phyloP scores from a whole-genome alignment of 2,797 vertebrate genomes.

The Hydrophis major region DNA sequence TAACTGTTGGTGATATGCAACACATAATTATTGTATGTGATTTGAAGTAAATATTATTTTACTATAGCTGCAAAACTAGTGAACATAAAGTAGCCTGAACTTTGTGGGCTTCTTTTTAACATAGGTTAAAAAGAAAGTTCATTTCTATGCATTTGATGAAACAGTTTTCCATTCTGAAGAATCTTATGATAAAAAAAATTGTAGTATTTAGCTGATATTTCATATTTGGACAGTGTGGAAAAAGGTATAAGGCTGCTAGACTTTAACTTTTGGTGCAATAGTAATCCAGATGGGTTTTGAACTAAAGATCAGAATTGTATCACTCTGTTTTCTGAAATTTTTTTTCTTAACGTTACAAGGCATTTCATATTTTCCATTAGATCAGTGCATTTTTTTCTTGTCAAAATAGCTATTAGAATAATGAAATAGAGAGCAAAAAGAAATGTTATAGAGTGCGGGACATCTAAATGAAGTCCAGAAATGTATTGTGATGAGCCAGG shows the following conservation, averaged over 20 bases:
- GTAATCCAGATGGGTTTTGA: background rate
- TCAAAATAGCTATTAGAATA: background rate
- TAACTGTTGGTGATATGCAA: background rate
- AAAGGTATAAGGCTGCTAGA: background rate
- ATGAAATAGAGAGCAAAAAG: background rate
- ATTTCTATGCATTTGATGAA: background rate
- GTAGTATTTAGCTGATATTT: background rate
- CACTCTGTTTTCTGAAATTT: background rate
- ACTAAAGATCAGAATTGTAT: background rate
- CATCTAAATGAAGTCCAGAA: background rate
- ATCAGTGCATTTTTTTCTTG: background rate
- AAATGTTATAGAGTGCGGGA: background rate
- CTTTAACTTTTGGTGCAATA: background rate
- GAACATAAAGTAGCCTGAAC: background rate
- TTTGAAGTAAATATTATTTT: background rate
- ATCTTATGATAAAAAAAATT: background rate
- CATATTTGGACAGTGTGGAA: background rate
- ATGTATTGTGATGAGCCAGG: too few species aligned
- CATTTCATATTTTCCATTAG: background rate
- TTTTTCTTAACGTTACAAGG: background rate
- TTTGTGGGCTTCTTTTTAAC: background rate
- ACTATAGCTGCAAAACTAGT: background rate
- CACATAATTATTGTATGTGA: background rate
- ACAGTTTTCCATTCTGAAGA: background rate
- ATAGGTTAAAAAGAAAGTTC: background rate